Base-by-base conservation (phyloP, 2,888 invertebrate species). In the Cataglyphis cursor region DNA sequence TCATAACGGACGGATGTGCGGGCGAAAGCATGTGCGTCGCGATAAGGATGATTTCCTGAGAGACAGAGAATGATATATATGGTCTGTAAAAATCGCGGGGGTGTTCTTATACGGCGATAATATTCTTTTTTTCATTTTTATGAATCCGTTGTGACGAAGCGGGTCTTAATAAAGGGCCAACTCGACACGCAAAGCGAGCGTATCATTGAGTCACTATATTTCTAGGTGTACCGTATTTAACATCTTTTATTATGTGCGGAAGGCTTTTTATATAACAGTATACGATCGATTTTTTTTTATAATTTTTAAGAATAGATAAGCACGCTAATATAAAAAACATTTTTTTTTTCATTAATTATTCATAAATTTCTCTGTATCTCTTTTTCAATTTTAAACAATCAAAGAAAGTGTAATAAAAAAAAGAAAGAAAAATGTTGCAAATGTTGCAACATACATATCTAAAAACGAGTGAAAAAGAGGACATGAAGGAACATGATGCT, bases 21-120 rank as follows among this genome's bases (percentile, higher is more conserved):
- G 24, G 44, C 18, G 73, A 21, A 35, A 44, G 18, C 6, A 15
- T 41, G 62, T 62, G 10, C n/a, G 38, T n/a, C 15, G 15, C 28
- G 66, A 54, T 66, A 66, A 66, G 31, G 38, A 76, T 76, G 76
- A 76, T 54, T 57, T 76, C 54, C 68, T 54, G 76, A 15, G 68
- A 76, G 76, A 76, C 68, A 21, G 24, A 10, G 10, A 48, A 64
- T 9, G 38, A 24, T 38, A 9, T 51, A 24, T 66, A 12, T 4
- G 10, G n/a, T 24, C 8, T 41, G 18, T 8, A 51, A 8, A 51
- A 51, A 12, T 1, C 24, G 35, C 18, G n/a, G 18, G 21, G n/a
- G 35, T 41, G 31, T 68, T n/a, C 6, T 68, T 41, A 57, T 15
- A n/a, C n/a, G 28, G n/a, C 41, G 51, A 9, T 21, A 24, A 21